Percentiles rank a stretch among this genome's conserved stretches.
phyloP scores from a whole-genome alignment of 2,113 vertebrate species.

The Leptocoma aspasia region DNA sequence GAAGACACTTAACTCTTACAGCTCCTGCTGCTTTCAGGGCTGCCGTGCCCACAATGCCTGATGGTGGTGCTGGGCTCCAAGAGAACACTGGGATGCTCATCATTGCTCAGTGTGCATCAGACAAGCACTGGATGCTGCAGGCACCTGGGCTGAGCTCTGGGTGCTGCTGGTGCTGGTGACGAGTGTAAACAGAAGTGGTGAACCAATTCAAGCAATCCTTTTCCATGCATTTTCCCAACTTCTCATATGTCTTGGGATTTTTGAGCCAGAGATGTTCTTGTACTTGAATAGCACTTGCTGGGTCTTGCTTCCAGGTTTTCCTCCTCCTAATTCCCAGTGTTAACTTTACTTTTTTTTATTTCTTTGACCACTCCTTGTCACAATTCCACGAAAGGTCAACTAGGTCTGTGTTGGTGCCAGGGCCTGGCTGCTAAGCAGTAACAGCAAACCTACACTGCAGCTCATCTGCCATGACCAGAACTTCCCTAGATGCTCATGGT shows the following conservation, averaged over 20 bases:
- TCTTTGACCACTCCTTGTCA: background rate
- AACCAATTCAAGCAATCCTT: background rate
- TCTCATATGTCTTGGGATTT: background rate
- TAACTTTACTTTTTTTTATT: background rate
- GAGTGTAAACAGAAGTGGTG: background rate
- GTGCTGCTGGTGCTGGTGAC: background rate
- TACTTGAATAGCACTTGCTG: background rate
- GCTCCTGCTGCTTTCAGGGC: background rate
- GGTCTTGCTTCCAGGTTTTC: background rate
- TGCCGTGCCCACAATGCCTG: background rate
- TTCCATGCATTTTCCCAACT: background rate
- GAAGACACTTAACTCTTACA: background rate
- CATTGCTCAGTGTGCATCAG: background rate
- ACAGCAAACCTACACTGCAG: background rate
- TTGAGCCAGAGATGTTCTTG: background rate
- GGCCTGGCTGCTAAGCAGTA: background rate
- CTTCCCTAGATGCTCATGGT: background rate
- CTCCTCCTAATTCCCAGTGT: background rate
- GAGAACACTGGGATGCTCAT: background rate
- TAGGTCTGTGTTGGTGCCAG: background rate
- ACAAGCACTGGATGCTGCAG: background rate
- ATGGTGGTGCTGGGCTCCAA: fast-evolving
- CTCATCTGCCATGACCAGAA: background rate
- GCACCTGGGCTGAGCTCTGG: background rate
- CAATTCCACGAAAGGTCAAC: background rate